Percentiles rank a stretch among this genome's conserved stretches.
These are phyloP conservation scores for Ophthalmotilapia sp. DNA, from an alignment of 2,113 vertebrate genomes.

Conservation along the genomic window DNA sequence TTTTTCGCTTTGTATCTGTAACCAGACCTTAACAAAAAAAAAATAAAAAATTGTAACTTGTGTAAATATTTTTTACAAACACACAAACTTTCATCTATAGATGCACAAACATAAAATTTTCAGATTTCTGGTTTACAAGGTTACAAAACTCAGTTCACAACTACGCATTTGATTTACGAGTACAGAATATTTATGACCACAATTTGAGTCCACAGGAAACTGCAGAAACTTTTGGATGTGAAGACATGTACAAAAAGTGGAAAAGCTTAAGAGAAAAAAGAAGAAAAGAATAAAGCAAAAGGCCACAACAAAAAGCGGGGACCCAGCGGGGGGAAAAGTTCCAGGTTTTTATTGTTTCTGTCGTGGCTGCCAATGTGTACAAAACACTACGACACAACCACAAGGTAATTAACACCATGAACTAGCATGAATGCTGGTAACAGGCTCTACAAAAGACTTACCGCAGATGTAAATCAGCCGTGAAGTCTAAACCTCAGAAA, in stretches of 20 bases:
- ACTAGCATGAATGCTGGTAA: not conserved
- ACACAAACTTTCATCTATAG: not conserved
- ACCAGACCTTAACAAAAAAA: not conserved
- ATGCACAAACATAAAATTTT: not conserved
- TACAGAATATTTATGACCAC: not conserved
- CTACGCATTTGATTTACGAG: not conserved
- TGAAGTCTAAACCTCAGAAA: not conserved
- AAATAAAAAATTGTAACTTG: not conserved
- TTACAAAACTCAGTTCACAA: not conserved
- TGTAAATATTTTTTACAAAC: not conserved
- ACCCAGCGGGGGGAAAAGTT: not conserved
- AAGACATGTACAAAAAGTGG: not conserved
- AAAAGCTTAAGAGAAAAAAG: not conserved
- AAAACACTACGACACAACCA: not conserved
- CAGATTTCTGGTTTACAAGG: not conserved
- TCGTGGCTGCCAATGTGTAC: not conserved
- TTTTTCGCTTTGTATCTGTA: not conserved
- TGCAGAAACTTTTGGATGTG: not conserved
- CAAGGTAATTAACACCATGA: not conserved
- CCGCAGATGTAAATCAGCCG: not conserved
- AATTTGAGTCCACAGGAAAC: not conserved
- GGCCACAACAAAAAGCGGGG: not conserved
- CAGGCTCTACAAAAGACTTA: not conserved
- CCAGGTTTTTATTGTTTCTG: not conserved
- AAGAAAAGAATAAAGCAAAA: not conserved